Percentiles rank a stretch among this genome's conserved stretches.
Evolutionary conservation across 2,797 vertebrate genomes (phyloP).

Genomic region (Myotis planiceps): DNA sequence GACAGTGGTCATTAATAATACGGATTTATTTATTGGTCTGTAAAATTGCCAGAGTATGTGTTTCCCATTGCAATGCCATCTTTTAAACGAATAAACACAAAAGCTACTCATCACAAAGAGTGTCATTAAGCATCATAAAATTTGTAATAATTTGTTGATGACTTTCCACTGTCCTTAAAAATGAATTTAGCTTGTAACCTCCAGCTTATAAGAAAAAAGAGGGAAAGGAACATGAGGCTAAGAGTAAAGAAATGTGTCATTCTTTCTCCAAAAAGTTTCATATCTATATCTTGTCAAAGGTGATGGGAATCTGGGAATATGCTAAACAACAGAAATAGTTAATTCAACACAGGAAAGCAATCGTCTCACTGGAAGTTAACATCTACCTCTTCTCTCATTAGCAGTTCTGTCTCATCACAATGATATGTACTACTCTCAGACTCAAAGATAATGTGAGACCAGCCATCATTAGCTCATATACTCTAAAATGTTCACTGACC

Average conservation of each 20-base stretch:
- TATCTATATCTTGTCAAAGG: conserved; percentile 4
- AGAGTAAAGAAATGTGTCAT: background rate
- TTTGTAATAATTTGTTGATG: background rate
- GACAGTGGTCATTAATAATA: conserved; percentile 71
- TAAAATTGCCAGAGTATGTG: conserved; percentile 56
- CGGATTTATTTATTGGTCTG: conserved; percentile 35
- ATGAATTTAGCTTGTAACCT: background rate
- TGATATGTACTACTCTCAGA: background rate
- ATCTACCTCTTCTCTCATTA: conserved; percentile 10
- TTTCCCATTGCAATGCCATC: conserved; percentile 26
- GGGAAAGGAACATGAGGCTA: background rate
- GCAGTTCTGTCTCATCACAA: background rate
- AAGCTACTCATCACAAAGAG: conserved; percentile 12
- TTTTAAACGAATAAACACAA: conserved; percentile 51
- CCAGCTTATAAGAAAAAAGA: background rate
- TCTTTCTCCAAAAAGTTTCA: background rate
- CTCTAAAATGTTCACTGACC: background rate
- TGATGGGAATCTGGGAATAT: background rate
- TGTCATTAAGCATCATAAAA: background rate
- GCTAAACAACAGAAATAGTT: background rate
- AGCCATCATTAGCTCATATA: background rate
- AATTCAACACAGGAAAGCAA: conserved; percentile 30
- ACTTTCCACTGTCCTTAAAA: conserved; percentile 17
- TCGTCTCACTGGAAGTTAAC: background rate
- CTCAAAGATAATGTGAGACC: background rate